These are phyloP conservation scores for Scolanthus callimorphus DNA, from an alignment of 92 coral and sea anemone species.

Conservation along the genomic window DNA sequence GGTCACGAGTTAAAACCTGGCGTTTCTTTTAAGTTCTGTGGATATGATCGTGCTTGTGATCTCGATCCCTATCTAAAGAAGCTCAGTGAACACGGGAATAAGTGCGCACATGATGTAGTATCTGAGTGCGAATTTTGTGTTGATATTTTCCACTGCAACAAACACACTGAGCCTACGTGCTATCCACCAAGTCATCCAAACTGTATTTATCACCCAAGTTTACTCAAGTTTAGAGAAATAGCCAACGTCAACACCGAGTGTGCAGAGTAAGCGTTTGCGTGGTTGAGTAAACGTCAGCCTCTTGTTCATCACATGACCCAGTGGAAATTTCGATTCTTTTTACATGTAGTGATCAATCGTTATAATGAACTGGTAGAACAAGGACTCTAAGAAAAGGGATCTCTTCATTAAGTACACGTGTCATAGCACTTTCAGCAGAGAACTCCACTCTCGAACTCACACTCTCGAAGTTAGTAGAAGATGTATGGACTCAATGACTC, in stretches of 20 bases:
- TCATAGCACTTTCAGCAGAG: too few species aligned
- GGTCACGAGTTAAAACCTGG: conserved; percentile 4
- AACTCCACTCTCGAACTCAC: too few species aligned
- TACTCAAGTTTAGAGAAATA: conserved; percentile 3
- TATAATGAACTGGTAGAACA: conserved; percentile 3
- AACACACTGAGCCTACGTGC: conserved; percentile 11
- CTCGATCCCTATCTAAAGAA: conserved; percentile 3
- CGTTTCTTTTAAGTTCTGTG: conserved; percentile 1
- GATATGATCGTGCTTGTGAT: conserved; percentile 12
- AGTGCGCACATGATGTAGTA: conserved; percentile 5
- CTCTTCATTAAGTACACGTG: too few species aligned
- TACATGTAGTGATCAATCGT: not conserved
- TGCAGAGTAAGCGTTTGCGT: conserved; percentile 11
- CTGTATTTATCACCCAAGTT: conserved; percentile 7
- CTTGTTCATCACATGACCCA: not conserved
- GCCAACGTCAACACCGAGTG: conserved; percentile 5
- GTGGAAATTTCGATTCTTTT: conserved; percentile 9
- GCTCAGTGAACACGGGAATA: not conserved
- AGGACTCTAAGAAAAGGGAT: not conserved
- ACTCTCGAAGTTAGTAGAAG: too few species aligned
- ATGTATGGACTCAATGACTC: too few species aligned
- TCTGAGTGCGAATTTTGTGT: conserved; percentile 1
- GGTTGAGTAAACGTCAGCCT: not conserved
- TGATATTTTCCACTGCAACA: conserved; percentile 9
- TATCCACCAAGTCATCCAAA: conserved; percentile 7